Conservation (phyloP, 2,888 invertebrate species). For the Amblyjoppa fuscipennis region DNA sequence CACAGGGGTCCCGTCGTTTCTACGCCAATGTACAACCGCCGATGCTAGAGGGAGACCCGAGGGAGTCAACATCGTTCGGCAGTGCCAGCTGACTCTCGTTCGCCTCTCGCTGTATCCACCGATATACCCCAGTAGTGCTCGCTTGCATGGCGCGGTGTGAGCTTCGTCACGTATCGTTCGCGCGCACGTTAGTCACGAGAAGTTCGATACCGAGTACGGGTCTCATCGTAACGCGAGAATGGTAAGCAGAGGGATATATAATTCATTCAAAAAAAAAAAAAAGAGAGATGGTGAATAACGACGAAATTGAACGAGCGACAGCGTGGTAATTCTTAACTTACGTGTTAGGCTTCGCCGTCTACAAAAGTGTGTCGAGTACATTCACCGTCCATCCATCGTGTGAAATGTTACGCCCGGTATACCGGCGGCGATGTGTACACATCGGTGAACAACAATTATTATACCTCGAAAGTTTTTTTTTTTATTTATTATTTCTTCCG, state of each 20-base stretch:
- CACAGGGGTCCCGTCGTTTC: constrained; percentile 42
- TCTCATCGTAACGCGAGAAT: constrained; percentile 65
- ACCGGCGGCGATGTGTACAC: neutral
- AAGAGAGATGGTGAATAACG: constrained; percentile 1
- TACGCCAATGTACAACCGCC: constrained; percentile 60
- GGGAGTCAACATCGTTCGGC: constrained; percentile 67
- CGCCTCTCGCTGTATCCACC: constrained; percentile 68
- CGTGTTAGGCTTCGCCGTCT: constrained; percentile 1
- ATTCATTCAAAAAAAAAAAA: neutral
- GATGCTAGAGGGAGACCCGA: constrained; percentile 28
- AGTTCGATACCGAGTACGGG: constrained; percentile 41
- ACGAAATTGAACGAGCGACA: neutral
- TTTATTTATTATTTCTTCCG: neutral
- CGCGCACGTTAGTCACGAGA: constrained; percentile 45
- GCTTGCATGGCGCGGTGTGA: constrained; percentile 67
- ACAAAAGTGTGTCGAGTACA: constrained; percentile 38
- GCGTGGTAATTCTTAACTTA: neutral
- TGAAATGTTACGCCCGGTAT: constrained; percentile 40
- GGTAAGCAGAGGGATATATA: constrained; percentile 43
- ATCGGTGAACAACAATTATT: neutral
- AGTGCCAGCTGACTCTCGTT: constrained; percentile 80
- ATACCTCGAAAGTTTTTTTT: neutral
- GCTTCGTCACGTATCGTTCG: constrained; percentile 63
- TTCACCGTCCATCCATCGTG: constrained; percentile 41
- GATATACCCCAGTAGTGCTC: constrained; percentile 51